These are phyloP conservation scores for Caenorhabditis parvicauda DNA, from an alignment of 2,888 invertebrate genomes.

Conservation along the genomic window DNA sequence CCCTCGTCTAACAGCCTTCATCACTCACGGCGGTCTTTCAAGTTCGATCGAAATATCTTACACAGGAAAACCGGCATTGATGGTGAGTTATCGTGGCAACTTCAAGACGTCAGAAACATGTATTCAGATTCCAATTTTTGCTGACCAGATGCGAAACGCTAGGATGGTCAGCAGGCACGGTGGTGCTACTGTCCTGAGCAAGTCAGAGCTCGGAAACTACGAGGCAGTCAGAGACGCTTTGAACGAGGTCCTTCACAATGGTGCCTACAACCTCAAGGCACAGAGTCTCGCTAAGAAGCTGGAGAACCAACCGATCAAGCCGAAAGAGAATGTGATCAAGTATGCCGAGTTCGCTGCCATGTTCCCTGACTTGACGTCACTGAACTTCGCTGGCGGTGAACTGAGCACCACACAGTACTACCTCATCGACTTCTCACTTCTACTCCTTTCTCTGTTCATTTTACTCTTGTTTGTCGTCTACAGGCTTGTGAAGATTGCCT, in stretches of 20 bases:
- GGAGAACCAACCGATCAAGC: slow-evolving; percentile 26
- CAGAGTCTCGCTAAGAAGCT: slow-evolving; percentile 27
- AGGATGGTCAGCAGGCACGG: slow-evolving; percentile 29
- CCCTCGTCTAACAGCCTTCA: slow-evolving; percentile 23
- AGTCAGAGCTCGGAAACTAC: slow-evolving; percentile 19
- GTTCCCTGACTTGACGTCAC: too few species aligned
- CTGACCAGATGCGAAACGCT: slow-evolving; percentile 42
- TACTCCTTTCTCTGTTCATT: too few species aligned
- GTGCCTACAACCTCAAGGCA: slow-evolving; percentile 18
- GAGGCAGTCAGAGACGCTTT: slow-evolving; percentile 19
- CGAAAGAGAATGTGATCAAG: slow-evolving; percentile 31
- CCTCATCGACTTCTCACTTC: too few species aligned
- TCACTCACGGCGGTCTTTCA: slow-evolving; percentile 36
- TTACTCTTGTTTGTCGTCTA: too few species aligned
- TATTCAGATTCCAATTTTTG: slow-evolving; percentile 40
- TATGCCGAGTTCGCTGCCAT: slow-evolving; percentile 42
- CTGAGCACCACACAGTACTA: too few species aligned
- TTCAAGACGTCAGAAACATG: too few species aligned
- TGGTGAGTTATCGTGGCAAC: too few species aligned
- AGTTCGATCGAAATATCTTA: slow-evolving; percentile 23
- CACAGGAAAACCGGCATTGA: slow-evolving; percentile 27
- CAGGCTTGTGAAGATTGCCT: too few species aligned
- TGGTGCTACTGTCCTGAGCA: slow-evolving; percentile 21
- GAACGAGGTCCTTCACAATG: slow-evolving; percentile 22
- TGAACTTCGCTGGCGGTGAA: too few species aligned